phyloP scores from a whole-genome alignment of 2,888 invertebrate genomes.

The Oscheius sp. region DNA sequence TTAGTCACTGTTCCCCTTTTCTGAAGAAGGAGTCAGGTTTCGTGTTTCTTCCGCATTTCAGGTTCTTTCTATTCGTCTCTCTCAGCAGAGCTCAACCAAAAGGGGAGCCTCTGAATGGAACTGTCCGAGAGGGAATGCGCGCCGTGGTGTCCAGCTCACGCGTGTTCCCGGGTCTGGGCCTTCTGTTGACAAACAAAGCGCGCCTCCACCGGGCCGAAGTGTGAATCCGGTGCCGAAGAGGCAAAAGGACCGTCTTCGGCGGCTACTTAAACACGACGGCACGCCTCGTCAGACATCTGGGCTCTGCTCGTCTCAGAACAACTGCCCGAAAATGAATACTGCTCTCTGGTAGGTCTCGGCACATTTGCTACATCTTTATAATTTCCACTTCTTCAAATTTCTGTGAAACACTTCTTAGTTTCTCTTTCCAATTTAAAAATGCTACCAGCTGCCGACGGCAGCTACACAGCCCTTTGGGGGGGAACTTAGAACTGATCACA shows the following conservation, averaged over 20 bases:
- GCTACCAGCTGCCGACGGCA: background rate
- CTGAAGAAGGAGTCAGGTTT: background rate
- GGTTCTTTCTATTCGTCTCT: background rate
- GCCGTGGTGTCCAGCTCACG: background rate
- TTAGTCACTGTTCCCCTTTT: no score
- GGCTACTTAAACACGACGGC: conserved; percentile 19
- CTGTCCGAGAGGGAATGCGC: background rate
- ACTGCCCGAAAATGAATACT: conserved; percentile 5
- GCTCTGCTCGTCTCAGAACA: background rate
- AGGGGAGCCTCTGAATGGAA: background rate
- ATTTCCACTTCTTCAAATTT: background rate
- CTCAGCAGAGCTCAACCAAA: conserved; percentile 11
- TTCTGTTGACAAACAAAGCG: conserved; percentile 35
- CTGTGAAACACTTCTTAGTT: background rate
- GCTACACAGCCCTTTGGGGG: no score
- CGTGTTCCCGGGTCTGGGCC: conserved; percentile 7
- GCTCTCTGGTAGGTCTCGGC: conserved; percentile 12
- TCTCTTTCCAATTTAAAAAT: background rate
- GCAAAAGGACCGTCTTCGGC: conserved; percentile 16
- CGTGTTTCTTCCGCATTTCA: background rate
- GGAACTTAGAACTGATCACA: background rate
- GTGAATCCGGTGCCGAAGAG: conserved; percentile 35
- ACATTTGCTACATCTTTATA: background rate
- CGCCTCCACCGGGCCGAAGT: conserved; percentile 3
- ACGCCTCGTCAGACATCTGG: background rate